phyloP scores from a whole-genome alignment of 2,113 vertebrate species.

The Pseudopodoces humilis region DNA sequence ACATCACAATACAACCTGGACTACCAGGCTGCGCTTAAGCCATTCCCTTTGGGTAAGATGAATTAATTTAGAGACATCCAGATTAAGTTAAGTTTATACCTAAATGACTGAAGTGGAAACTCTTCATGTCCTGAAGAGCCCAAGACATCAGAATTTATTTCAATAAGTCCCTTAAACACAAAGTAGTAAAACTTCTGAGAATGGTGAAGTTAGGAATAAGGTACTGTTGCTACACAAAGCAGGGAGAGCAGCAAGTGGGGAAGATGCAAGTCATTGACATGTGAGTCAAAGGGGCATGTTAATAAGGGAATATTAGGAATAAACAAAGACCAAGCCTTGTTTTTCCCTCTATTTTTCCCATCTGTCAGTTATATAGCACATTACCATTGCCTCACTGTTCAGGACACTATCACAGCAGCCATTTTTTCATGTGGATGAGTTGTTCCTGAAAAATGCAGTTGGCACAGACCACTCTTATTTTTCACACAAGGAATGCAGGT shows the following conservation, averaged over 20 bases:
- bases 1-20: not conserved
- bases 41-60: not conserved
- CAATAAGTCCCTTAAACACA: not conserved
- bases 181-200: not conserved
- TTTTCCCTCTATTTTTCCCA: not conserved
- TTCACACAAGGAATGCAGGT: conserved; percentile 49
- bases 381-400: not conserved
- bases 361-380: not conserved
- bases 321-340: not conserved
- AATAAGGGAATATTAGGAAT: not conserved
- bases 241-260: not conserved
- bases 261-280: not conserved
- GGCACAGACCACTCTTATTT: conserved; percentile 46
- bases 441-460: conserved; percentile 45
- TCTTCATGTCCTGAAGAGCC: not conserved
- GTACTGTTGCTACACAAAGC: not conserved
- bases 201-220: not conserved
- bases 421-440: conserved; percentile 36
- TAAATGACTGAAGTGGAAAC: not conserved
- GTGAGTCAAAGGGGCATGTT: not conserved
- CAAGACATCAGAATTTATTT: not conserved
- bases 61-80: not conserved
- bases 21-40: not conserved
- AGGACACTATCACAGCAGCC: not conserved
- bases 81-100: not conserved